A percentile compares a stretch with the other conserved stretches of the same genome.
phyloP scores from a whole-genome alignment of 1,140 invertebrate species.

The Diploscapter pachys region DNA sequence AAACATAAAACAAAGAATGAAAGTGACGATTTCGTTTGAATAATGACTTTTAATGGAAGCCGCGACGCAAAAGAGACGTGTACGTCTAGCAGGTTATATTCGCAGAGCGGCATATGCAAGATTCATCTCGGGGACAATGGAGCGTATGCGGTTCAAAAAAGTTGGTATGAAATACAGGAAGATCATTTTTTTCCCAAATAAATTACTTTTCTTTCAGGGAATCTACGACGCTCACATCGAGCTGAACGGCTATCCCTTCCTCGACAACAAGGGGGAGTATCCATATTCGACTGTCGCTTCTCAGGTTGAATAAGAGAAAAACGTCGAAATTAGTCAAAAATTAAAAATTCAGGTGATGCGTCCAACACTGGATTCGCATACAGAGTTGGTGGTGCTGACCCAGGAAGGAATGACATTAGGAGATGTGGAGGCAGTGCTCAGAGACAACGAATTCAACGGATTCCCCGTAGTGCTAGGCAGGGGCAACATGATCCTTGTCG shows the following conservation, averaged over 20 bases:
- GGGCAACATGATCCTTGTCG: conserved; percentile 93
- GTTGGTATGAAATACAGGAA: no score
- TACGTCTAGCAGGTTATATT: no score
- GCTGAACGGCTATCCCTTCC: conserved; percentile 94
- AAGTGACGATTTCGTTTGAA: not conserved
- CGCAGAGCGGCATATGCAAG: no score
- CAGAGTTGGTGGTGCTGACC: conserved; percentile 78
- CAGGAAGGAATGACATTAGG: conserved; percentile 96
- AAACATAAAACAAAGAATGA: conserved; percentile 6
- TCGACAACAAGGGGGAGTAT: conserved; percentile 97
- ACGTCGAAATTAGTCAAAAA: no score
- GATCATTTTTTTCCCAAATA: no score
- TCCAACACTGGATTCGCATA: conserved; percentile 70
- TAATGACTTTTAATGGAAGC: no score
- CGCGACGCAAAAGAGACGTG: no score
- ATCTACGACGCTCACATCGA: conserved; percentile 95
- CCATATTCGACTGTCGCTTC: conserved; percentile 90
- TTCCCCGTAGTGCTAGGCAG: conserved; percentile 95
- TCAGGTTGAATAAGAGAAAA: conserved; percentile 64
- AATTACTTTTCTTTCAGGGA: conserved; percentile 49
- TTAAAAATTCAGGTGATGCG: conserved; percentile 75
- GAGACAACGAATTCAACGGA: conserved; percentile 94
- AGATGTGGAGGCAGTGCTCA: conserved; percentile 79
- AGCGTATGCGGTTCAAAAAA: no score
- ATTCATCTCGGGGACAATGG: no score